Conservation (phyloP, 2,113 vertebrate species). For the Xenus cinereus region DNA sequence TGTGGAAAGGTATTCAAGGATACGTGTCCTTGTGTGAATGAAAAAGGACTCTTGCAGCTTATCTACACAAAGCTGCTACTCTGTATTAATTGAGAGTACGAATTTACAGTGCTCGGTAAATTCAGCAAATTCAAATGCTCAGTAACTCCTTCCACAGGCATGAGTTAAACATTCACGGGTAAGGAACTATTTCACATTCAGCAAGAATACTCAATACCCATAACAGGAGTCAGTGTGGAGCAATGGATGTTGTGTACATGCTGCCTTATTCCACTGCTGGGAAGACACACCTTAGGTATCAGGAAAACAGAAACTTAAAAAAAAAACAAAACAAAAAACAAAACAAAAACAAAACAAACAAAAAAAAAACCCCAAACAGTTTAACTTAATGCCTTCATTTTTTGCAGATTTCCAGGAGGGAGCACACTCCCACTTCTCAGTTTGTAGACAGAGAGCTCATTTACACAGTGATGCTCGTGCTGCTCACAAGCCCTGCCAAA, state of each 20-base stretch:
- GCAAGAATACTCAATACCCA: not conserved
- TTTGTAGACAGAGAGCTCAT: not conserved
- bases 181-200: not conserved
- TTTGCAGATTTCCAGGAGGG: not conserved
- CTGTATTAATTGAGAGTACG: not conserved
- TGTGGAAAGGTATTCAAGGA: not conserved
- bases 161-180: not conserved
- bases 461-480: not conserved
- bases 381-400: not conserved
- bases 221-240: not conserved
- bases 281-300: not conserved
- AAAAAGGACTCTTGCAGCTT: not conserved
- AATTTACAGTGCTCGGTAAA: not conserved
- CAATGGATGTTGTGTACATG: fast-evolving
- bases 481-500: not conserved
- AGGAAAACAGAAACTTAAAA: not conserved
- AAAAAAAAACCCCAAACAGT: not conserved
- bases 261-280: not conserved
- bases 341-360: no score
- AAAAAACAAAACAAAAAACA: not conserved
- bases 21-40: not conserved
- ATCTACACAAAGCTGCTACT: not conserved
- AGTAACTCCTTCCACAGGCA: fast-evolving
- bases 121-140: not conserved
- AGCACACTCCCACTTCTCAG: not conserved